Percentiles rank a stretch among this genome's conserved stretches.
phyloP scores from a whole-genome alignment of 1,140 invertebrate genomes.

The fruit fly (Drosophila melanogaster) region DNA sequence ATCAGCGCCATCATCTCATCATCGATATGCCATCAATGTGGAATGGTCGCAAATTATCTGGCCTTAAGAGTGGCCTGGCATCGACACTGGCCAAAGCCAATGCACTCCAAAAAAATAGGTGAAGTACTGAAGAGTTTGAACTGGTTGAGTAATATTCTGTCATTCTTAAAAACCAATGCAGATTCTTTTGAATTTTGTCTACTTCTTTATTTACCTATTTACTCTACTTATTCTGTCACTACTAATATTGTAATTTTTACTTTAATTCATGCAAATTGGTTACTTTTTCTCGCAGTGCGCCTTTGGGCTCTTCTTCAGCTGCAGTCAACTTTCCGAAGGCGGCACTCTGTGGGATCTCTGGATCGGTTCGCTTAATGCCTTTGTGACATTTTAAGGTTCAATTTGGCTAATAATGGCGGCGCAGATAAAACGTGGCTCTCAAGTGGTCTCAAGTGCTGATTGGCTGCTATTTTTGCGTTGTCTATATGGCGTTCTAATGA shows the following conservation, averaged over 20 bases:
- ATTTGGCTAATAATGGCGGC: conserved; percentile 66
- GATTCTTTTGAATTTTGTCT: too few relatives aligned
- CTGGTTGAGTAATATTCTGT: too few relatives aligned
- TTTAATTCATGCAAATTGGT: neutral
- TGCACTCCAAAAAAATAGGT: conserved; percentile 10
- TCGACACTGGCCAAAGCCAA: neutral
- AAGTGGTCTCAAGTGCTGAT: conserved; percentile 27
- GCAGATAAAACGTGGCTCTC: conserved; percentile 46
- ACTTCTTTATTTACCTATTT: too few relatives aligned
- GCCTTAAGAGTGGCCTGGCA: conserved; percentile 48
- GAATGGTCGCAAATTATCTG: conserved; percentile 78
- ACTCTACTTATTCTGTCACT: too few relatives aligned
- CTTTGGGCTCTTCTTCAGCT: conserved; percentile 17
- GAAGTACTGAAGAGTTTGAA: too few relatives aligned
- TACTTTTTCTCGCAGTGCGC: neutral
- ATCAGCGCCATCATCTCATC: conserved; percentile 78
- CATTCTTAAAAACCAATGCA: too few relatives aligned
- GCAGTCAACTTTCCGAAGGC: neutral
- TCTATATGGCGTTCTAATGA: conserved; percentile 31
- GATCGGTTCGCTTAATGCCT: conserved; percentile 56
- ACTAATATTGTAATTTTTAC: neutral
- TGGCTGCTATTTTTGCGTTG: conserved; percentile 3
- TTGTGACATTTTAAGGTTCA: conserved; percentile 68
- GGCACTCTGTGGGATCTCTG: conserved; percentile 35
- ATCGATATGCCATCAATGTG: conserved; percentile 77